Percentiles rank a stretch among this genome's conserved stretches.
Conservation (phyloP, 2,113 vertebrate genomes). For the Tapirus terrestris region DNA sequence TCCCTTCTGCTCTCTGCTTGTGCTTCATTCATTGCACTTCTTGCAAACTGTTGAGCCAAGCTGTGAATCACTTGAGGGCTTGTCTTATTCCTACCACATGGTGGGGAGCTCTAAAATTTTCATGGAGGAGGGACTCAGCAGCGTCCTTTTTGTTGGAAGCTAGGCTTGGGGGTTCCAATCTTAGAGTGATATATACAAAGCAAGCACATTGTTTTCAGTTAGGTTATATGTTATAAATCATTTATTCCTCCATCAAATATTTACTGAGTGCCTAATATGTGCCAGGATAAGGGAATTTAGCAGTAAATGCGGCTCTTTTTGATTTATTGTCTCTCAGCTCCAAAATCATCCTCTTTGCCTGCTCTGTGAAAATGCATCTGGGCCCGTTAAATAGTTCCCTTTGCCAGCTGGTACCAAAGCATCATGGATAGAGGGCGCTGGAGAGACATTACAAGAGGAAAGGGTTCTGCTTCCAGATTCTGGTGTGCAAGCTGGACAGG, state of each 20-base stretch:
- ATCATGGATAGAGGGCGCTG: background rate
- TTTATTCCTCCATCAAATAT: background rate
- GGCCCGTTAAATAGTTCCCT: constrained; percentile 46
- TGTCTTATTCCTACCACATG: background rate
- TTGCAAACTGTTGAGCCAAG: background rate
- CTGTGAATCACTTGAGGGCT: background rate
- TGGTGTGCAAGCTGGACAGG: background rate
- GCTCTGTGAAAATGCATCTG: constrained; percentile 62
- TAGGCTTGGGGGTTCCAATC: background rate
- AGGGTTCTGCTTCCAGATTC: background rate
- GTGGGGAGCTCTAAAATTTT: background rate
- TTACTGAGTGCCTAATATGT: background rate
- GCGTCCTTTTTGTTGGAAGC: background rate
- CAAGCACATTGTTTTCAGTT: constrained; percentile 21
- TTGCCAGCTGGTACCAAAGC: background rate
- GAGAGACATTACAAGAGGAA: background rate
- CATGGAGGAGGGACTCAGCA: background rate
- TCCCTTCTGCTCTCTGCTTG: background rate
- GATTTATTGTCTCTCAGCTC: background rate
- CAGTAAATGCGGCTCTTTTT: background rate
- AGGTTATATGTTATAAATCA: background rate
- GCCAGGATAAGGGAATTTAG: constrained; percentile 3
- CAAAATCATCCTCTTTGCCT: constrained; percentile 42
- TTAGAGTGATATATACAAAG: background rate
- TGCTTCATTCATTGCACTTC: background rate